Percentiles rank a stretch among this genome's conserved stretches.
Conservation (phyloP, 2,888 invertebrate species). For the Philhelius pedissequus region DNA sequence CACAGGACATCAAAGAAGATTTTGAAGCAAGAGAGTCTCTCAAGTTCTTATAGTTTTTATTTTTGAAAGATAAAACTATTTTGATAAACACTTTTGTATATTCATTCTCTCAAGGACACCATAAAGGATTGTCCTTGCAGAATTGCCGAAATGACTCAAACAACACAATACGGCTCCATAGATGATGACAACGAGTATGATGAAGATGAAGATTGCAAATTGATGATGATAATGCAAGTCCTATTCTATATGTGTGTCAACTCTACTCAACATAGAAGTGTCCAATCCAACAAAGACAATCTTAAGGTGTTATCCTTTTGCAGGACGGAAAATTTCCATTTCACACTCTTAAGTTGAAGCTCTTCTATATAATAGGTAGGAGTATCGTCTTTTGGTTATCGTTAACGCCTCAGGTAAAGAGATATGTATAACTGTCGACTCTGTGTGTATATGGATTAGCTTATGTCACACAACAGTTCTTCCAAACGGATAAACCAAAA, state of each 20-base stretch:
- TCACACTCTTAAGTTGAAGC: conserved; percentile 44
- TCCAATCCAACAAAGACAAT: conserved; percentile 24
- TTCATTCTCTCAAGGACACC: conserved; percentile 29
- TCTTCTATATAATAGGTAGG: no score
- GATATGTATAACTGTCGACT: neutral
- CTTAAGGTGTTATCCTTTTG: conserved; percentile 5
- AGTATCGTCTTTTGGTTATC: conserved; percentile 38
- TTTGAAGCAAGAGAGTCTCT: neutral
- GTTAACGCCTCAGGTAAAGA: conserved; percentile 37
- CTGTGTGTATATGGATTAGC: conserved; percentile 36
- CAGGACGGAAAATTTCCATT: conserved; percentile 37
- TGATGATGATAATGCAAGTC: conserved; percentile 47
- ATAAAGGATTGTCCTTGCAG: conserved; percentile 24
- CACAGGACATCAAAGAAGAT: neutral
- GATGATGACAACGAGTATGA: conserved; percentile 1
- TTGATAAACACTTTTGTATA: conserved; percentile 4
- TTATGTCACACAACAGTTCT: conserved; percentile 33
- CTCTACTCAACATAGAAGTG: conserved; percentile 5
- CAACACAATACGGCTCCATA: conserved; percentile 14
- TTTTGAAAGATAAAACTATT: neutral
- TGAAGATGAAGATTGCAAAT: conserved; percentile 25
- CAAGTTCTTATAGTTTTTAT: neutral
- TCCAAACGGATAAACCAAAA: conserved; percentile 15
- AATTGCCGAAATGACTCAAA: neutral
- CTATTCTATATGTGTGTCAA: conserved; percentile 39